Percentiles rank a stretch among this genome's conserved stretches.
phyloP scores from a whole-genome alignment of 2,888 invertebrate genomes.

The Agriopis aurantiaria region DNA sequence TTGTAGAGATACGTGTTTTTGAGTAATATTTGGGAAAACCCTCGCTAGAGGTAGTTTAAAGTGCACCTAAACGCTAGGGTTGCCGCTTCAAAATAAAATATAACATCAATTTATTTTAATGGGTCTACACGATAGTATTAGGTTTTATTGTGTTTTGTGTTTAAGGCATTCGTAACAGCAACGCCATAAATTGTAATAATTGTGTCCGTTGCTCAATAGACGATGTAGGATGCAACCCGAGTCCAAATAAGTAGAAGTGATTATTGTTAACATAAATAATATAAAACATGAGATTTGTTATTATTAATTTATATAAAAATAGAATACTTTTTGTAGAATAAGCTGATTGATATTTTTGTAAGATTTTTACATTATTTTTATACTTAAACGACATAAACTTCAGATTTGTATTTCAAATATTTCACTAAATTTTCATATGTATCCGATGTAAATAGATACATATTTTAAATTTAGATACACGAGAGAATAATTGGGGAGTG shows the following conservation, averaged over 20 bases:
- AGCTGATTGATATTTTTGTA: slow-evolving; percentile 24
- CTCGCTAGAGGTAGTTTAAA: no score
- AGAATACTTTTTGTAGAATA: slow-evolving; percentile 18
- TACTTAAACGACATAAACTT: slow-evolving; percentile 22
- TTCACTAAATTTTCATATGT: slow-evolving; percentile 67
- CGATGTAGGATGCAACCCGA: slow-evolving; percentile 46
- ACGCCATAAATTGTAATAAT: slow-evolving; percentile 61
- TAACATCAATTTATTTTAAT: slow-evolving; percentile 7
- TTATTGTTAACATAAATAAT: slow-evolving; percentile 40
- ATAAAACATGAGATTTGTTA: slow-evolving; percentile 42
- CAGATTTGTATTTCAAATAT: slow-evolving; percentile 35
- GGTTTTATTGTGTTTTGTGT: slow-evolving; percentile 13
- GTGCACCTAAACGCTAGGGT: slow-evolving; percentile 6
- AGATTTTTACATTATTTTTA: slow-evolving; percentile 30
- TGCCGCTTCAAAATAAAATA: slow-evolving; percentile 12
- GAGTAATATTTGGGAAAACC: no score
- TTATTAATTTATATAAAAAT: slow-evolving; percentile 42
- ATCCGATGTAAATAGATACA: slow-evolving; percentile 60
- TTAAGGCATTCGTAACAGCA: slow-evolving; percentile 45
- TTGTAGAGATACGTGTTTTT: no score
- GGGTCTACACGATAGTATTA: slow-evolving; percentile 6
- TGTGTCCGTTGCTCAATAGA: slow-evolving; percentile 54
- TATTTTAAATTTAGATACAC: slow-evolving; percentile 63
- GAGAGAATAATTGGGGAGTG: slow-evolving; percentile 34
- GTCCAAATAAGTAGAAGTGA: slow-evolving; percentile 45